Percentiles rank a stretch among this genome's conserved stretches.
phyloP scores from a whole-genome alignment of 2,888 invertebrate species.

The Nephrotoma appendiculata region DNA sequence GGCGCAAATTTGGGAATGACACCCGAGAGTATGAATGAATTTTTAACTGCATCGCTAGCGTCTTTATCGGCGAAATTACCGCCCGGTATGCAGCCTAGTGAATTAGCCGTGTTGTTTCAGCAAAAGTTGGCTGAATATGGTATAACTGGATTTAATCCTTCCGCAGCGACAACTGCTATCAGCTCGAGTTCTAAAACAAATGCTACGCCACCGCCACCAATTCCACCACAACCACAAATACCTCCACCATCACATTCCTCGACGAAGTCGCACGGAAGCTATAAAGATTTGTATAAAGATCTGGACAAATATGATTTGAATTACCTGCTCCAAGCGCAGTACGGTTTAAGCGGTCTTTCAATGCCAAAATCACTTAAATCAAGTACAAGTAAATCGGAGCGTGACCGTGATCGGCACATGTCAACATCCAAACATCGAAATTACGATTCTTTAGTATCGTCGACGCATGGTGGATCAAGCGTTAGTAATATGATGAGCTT shows the following conservation, averaged over 20 bases:
- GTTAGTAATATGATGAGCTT: not conserved
- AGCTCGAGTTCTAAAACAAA: constrained; percentile 13
- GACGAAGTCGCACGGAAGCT: not conserved
- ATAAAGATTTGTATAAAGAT: constrained; percentile 1
- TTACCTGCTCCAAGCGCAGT: constrained; percentile 8
- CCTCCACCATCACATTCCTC: not conserved
- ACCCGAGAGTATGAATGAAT: constrained; percentile 20
- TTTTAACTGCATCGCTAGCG: constrained; percentile 30
- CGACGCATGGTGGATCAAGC: not conserved
- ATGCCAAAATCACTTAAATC: not conserved
- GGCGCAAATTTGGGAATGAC: constrained; percentile 8
- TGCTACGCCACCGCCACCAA: not conserved
- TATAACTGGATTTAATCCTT: constrained; percentile 26
- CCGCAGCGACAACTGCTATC: constrained; percentile 29
- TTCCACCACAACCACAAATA: constrained; percentile 1
- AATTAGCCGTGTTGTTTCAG: constrained; percentile 26
- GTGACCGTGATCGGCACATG: constrained; percentile 1
- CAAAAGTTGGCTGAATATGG: constrained; percentile 27
- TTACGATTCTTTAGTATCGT: constrained; percentile 1
- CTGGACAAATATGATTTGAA: constrained; percentile 4
- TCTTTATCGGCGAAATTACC: constrained; percentile 29
- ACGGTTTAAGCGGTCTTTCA: not conserved
- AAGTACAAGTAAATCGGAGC: constrained; percentile 6
- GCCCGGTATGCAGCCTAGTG: constrained; percentile 27
- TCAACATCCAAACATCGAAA: constrained; percentile 6